Conservation (phyloP, 2,888 invertebrate genomes). For the Himalopsyche japonica region DNA sequence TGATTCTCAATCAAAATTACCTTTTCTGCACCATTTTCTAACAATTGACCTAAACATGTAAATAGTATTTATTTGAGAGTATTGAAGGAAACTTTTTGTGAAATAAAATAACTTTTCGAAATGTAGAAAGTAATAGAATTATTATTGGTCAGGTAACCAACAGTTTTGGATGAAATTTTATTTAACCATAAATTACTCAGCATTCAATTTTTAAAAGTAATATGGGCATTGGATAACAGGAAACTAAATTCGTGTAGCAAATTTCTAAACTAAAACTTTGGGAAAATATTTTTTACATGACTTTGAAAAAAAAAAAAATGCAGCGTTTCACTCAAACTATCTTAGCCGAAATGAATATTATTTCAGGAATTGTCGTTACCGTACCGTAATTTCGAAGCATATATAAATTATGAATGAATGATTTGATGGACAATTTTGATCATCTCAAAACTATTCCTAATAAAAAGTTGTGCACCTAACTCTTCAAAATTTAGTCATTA, state of each 20-base stretch:
- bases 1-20: neutral
- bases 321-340: neutral
- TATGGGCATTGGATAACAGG: no score
- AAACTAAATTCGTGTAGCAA: neutral
- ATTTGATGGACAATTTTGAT: no score
- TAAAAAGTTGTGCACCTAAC: neutral
- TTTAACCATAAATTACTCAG: no score
- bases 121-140: neutral
- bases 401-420: no score
- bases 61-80: neutral
- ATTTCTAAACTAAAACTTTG: neutral
- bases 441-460: neutral
- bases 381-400: no score
- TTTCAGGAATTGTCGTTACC: neutral
- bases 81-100: neutral
- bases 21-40: neutral
- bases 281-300: neutral
- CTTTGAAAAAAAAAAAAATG: neutral
- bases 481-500: neutral
- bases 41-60: neutral
- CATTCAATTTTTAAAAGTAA: no score
- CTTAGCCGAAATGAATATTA: neutral
- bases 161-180: no score
- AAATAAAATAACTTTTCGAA: neutral
- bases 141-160: neutral